Percentiles rank a stretch among this genome's conserved stretches.
These are phyloP conservation scores for Archegozetes longisetosus DNA, from an alignment of 1,140 invertebrate species.

Conservation along the genomic window DNA sequence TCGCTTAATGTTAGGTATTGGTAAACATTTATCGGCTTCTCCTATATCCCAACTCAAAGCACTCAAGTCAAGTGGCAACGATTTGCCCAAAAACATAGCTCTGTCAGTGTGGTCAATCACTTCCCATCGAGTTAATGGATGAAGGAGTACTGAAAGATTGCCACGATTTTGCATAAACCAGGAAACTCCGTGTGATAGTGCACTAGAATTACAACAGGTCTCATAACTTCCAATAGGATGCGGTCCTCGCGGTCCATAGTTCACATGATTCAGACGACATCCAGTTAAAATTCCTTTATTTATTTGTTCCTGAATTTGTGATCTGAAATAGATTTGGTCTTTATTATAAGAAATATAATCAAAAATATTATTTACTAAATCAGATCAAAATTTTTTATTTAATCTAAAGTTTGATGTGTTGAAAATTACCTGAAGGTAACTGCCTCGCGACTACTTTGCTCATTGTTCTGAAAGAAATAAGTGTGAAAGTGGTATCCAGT, in stretches of 20 bases:
- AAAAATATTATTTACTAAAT: too few species aligned
- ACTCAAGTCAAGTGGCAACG: not conserved
- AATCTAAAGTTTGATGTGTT: too few species aligned
- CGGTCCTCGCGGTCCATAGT: not conserved
- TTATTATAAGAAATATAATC: too few species aligned
- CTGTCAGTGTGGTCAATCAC: conserved; percentile 9
- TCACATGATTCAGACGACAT: not conserved
- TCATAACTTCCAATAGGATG: not conserved
- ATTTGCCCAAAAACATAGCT: not conserved
- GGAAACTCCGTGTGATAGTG: not conserved
- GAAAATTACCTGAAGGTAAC: not conserved
- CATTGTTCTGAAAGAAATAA: conserved; percentile 1
- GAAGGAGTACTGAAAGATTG: not conserved
- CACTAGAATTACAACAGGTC: not conserved
- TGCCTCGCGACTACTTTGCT: not conserved
- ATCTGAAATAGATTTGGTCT: too few species aligned
- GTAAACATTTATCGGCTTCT: not conserved
- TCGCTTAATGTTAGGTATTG: too few species aligned
- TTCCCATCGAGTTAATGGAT: conserved; percentile 4
- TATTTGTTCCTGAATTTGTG: not conserved
- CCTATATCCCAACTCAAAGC: not conserved
- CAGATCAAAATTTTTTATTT: too few species aligned
- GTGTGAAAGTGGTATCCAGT: conserved; percentile 3
- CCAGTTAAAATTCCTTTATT: not conserved
- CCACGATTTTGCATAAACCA: conserved; percentile 2